A percentile compares a stretch with the other conserved stretches of the same genome.
phyloP scores from a whole-genome alignment of 2,888 invertebrate species.

The Dryadula phaetusa region DNA sequence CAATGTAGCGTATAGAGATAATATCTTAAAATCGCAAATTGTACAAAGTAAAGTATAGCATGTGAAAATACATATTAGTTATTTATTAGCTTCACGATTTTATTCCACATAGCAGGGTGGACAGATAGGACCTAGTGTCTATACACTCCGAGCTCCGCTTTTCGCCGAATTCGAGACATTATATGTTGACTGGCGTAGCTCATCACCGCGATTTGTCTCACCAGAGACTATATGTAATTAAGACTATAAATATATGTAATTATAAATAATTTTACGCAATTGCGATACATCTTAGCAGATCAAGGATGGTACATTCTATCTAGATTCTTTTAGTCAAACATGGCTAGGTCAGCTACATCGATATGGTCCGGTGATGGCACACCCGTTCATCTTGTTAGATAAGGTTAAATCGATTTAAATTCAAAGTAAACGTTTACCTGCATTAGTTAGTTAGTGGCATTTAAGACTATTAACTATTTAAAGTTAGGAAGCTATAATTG shows the following conservation, averaged over 20 bases:
- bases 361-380: constrained; percentile 30
- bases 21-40: constrained; percentile 1
- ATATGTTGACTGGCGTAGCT: too few relatives aligned
- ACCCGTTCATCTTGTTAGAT: constrained; percentile 30
- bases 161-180: too few relatives aligned
- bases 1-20: not conserved
- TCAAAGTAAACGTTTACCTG: not conserved
- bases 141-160: too few relatives aligned
- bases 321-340: constrained; percentile 35
- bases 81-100: too few relatives aligned
- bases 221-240: too few relatives aligned
- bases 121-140: not conserved
- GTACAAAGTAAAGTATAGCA: not conserved
- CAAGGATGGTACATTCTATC: constrained; percentile 34
- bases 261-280: constrained; percentile 26
- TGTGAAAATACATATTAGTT: too few relatives aligned
- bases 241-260: not conserved
- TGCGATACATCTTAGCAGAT: constrained; percentile 29
- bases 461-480: not conserved
- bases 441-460: not conserved
- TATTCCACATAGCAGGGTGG: too few relatives aligned
- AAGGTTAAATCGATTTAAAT: constrained; percentile 23
- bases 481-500: too few relatives aligned
- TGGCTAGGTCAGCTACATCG: constrained; percentile 33
- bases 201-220: too few relatives aligned